These are phyloP conservation scores for Struthidea cinerea DNA, from an alignment of 2,113 vertebrate species.

Conservation along the genomic window DNA sequence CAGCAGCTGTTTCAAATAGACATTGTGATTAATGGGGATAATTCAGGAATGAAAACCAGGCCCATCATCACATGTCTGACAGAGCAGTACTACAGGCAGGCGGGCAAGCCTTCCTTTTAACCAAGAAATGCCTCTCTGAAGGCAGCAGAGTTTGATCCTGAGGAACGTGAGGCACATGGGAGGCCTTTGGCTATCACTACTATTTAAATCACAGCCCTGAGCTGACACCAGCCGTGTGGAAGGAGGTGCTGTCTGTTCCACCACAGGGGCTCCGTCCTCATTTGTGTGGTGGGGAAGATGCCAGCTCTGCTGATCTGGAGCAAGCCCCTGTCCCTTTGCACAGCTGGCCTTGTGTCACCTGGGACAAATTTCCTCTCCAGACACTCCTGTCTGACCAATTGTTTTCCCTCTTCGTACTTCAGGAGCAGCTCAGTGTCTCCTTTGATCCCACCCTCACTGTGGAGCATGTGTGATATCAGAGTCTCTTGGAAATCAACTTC, in stretches of 20 bases:
- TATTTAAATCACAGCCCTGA: background rate
- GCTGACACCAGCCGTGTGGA: background rate
- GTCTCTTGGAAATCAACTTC: background rate
- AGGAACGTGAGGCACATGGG: background rate
- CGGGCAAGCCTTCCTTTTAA: background rate
- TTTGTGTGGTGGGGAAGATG: fast-evolving
- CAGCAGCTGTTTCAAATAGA: conserved; percentile 69
- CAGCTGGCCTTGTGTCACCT: background rate
- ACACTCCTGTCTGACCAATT: background rate
- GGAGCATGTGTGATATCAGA: background rate
- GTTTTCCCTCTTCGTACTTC: background rate
- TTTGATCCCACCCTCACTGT: background rate
- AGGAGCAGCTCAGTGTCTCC: background rate
- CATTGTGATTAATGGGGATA: conserved; percentile 65
- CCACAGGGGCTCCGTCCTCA: background rate
- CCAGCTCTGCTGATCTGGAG: background rate
- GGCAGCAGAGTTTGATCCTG: background rate
- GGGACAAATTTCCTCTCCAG: background rate
- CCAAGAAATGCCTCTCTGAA: background rate
- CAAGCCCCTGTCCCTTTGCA: background rate
- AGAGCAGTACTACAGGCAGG: background rate
- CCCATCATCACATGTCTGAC: conserved; percentile 46
- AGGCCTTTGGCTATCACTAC: background rate
- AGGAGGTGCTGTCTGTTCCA: background rate
- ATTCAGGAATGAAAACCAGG: conserved; percentile 65